These are phyloP conservation scores for Tyria jacobaeae DNA, from an alignment of 2,888 invertebrate species.

Conservation along the genomic window DNA sequence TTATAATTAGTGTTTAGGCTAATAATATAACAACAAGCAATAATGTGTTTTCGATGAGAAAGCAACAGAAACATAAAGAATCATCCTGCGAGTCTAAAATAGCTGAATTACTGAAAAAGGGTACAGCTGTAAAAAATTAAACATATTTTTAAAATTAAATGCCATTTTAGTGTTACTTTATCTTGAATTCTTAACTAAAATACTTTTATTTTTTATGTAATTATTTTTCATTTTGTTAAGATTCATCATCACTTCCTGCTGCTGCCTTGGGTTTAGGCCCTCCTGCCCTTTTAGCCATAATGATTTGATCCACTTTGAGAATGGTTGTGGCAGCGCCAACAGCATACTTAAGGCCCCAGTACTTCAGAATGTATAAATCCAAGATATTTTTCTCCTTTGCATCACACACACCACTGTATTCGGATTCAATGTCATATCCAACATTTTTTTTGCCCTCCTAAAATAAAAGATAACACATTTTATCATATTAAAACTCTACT, in stretches of 20 bases:
- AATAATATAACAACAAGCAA: slow-evolving; percentile 6
- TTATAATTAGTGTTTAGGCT: slow-evolving; percentile 1
- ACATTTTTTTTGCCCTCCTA: slow-evolving; percentile 91
- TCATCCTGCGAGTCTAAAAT: slow-evolving; percentile 1
- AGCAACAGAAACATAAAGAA: neutral
- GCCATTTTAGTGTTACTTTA: slow-evolving; percentile 13
- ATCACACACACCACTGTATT: slow-evolving; percentile 90
- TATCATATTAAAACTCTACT: neutral
- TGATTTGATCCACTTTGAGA: slow-evolving; percentile 98
- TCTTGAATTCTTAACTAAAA: slow-evolving; percentile 44
- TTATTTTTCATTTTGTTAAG: slow-evolving; percentile 65
- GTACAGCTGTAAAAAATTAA: neutral
- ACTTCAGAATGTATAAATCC: slow-evolving; percentile 94
- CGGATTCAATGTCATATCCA: slow-evolving; percentile 96
- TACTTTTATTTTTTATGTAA: slow-evolving; percentile 42
- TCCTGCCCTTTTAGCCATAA: slow-evolving; percentile 99
- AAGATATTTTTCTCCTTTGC: slow-evolving; percentile 91
- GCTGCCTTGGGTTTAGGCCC: slow-evolving; percentile 94
- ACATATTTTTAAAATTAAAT: slow-evolving; percentile 1
- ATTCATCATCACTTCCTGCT: slow-evolving; percentile 91
- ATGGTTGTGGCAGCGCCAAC: slow-evolving; percentile 97
- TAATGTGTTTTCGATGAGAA: neutral
- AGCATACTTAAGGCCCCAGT: slow-evolving; percentile 98
- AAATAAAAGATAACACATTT: slow-evolving; percentile 40
- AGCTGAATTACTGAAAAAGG: neutral